These are phyloP conservation scores for Atta texana DNA, from an alignment of 1,140 invertebrate species.

Conservation along the genomic window DNA sequence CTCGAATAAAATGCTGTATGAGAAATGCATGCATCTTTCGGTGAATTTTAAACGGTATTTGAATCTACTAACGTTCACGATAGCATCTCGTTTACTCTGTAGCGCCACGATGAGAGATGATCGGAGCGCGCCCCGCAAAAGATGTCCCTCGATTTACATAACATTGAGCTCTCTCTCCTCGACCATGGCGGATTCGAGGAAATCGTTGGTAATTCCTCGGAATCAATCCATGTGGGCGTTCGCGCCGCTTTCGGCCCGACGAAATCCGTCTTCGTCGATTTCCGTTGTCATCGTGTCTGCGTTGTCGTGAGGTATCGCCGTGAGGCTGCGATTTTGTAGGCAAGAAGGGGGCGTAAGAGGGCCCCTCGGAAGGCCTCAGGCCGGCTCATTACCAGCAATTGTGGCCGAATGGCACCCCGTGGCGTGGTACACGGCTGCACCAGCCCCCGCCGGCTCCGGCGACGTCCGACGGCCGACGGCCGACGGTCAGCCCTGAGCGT, in stretches of 20 bases:
- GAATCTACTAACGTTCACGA: neutral
- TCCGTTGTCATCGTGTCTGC: slow-evolving; percentile 73
- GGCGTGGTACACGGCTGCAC: slow-evolving; percentile 77
- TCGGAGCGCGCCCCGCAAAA: slow-evolving; percentile 20
- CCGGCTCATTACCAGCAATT: slow-evolving; percentile 86
- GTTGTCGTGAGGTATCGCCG: slow-evolving; percentile 63
- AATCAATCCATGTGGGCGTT: slow-evolving; percentile 40
- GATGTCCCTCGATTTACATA: slow-evolving; percentile 49
- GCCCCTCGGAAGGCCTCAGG: slow-evolving; percentile 75
- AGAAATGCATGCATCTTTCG: neutral
- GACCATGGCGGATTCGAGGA: slow-evolving; percentile 60
- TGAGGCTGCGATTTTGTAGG: slow-evolving; percentile 80
- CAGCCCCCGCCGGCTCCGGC: slow-evolving; percentile 67
- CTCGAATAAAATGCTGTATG: too few species aligned
- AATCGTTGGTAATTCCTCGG: slow-evolving; percentile 68
- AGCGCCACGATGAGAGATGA: slow-evolving; percentile 36
- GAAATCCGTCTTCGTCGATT: slow-evolving; percentile 71
- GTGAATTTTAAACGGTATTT: neutral
- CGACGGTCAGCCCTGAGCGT: slow-evolving; percentile 59
- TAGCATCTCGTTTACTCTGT: slow-evolving; percentile 11
- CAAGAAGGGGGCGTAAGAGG: slow-evolving; percentile 74
- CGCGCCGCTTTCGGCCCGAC: slow-evolving; percentile 39
- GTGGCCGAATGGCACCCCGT: slow-evolving; percentile 82
- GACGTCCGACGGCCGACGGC: slow-evolving; percentile 57
- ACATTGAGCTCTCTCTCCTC: slow-evolving; percentile 17